These are phyloP conservation scores for Furcula furcula DNA, from an alignment of 2,888 invertebrate species.

Conservation along the genomic window DNA sequence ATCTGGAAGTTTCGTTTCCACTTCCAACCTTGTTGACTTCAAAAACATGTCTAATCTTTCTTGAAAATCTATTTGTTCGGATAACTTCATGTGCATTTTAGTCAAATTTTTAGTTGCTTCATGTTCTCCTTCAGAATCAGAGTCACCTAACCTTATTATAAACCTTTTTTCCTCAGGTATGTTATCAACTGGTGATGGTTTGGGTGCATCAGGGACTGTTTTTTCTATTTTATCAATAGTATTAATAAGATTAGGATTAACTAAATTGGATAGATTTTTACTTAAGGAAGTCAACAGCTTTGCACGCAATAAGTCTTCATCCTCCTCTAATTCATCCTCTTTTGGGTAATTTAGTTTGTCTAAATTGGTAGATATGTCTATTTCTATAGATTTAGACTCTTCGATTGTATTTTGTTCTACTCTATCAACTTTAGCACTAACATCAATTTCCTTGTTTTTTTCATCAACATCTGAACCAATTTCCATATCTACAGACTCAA, in stretches of 20 bases:
- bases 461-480: conserved; percentile 72
- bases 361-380: conserved; percentile 9
- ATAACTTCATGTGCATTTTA: conserved; percentile 74
- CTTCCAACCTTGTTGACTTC: conserved; percentile 67
- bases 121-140: conserved; percentile 76
- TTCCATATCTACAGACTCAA: conserved; percentile 78
- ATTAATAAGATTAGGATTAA: conserved; percentile 45
- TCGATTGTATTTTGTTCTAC: conserved; percentile 6
- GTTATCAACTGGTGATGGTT: conserved; percentile 20
- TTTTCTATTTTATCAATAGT: conserved; percentile 26
- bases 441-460: conserved; percentile 45
- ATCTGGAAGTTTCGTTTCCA: conserved; percentile 60
- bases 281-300: conserved; percentile 82
- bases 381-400: conserved; percentile 9
- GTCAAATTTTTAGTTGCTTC: conserved; percentile 76
- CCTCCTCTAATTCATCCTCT: conserved; percentile 78
- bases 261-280: conserved; percentile 75
- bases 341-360: conserved; percentile 19
- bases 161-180: conserved; percentile 61
- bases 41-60: conserved; percentile 68
- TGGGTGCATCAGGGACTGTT: conserved; percentile 17
- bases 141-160: conserved; percentile 67
- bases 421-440: conserved; percentile 20
- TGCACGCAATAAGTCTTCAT: conserved; percentile 83
- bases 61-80: conserved; percentile 69